Evolutionary conservation across 2,888 invertebrate species (phyloP).

Genomic region (Athripsodes cinereus): DNA sequence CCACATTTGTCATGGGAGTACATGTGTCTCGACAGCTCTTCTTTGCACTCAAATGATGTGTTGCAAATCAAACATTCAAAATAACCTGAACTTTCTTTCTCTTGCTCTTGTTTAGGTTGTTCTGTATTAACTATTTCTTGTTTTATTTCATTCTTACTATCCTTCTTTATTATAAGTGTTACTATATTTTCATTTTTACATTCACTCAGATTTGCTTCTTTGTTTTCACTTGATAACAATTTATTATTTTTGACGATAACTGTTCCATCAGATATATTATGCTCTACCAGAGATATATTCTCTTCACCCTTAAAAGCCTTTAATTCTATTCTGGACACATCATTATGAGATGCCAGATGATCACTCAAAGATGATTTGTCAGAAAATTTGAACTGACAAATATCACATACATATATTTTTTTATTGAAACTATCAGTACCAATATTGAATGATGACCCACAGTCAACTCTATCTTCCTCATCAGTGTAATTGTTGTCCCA

Average conservation of each 20-base stretch:
- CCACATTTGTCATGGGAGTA: neutral
- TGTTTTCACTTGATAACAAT: neutral
- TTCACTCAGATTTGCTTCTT: neutral
- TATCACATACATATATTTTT: too few species aligned
- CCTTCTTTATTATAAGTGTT: neutral
- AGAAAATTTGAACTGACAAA: too few species aligned
- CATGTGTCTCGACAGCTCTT: neutral
- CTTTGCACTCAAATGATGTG: neutral
- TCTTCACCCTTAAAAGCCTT: too few species aligned
- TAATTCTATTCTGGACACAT: too few species aligned
- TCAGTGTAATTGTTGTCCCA: too few species aligned
- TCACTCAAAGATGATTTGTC: too few species aligned
- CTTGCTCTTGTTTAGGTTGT: neutral
- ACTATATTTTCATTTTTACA: neutral
- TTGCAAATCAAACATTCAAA: neutral
- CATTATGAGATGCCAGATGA: too few species aligned
- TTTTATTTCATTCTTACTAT: neutral
- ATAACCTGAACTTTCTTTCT: neutral
- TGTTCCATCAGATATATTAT: too few species aligned
- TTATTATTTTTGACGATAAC: neutral
- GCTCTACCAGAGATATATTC: too few species aligned
- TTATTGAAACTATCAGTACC: neutral
- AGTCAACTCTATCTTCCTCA: neutral
- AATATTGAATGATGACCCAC: neutral
- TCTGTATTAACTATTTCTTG: neutral